These are phyloP conservation scores for Manis crassicaudata DNA, from an alignment of 2,797 vertebrate genomes.

Conservation along the genomic window DNA sequence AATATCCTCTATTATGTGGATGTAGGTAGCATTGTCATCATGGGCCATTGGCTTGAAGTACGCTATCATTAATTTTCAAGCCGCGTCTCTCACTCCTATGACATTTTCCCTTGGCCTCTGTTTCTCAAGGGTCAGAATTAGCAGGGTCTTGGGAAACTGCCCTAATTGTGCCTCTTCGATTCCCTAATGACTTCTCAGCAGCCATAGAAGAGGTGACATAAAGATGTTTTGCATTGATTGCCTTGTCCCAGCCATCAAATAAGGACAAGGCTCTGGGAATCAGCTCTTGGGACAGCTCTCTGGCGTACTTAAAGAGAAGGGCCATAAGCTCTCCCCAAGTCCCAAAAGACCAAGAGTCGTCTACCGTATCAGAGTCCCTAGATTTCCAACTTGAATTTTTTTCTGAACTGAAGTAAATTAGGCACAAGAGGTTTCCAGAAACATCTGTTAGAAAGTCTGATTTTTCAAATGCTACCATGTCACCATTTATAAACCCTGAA, in stretches of 20 bases:
- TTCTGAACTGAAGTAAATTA: slow-evolving; percentile 22
- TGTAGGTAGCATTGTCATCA: neutral
- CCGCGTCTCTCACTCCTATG: neutral
- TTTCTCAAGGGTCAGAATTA: slow-evolving; percentile 45
- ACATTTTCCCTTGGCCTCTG: neutral
- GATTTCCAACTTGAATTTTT: neutral
- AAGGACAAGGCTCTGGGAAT: neutral
- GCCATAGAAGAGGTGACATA: neutral
- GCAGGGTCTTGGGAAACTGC: neutral
- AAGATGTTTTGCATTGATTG: neutral
- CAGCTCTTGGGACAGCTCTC: neutral
- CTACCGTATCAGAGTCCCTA: neutral
- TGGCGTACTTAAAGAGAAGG: neutral
- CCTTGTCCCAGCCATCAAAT: neutral
- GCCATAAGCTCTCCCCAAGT: neutral
- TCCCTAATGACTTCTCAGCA: neutral
- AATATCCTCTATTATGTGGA: neutral
- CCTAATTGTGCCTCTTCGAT: neutral
- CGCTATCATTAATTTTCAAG: neutral
- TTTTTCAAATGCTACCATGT: neutral
- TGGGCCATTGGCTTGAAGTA: neutral
- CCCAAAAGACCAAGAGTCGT: neutral
- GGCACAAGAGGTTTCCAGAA: slow-evolving; percentile 14
- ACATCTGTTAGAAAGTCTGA: neutral
- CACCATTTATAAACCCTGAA: too few relatives aligned